Percentiles rank a stretch among this genome's conserved stretches.
Conservation (phyloP, 2,113 vertebrate species). For the Muscicapa adusta region DNA sequence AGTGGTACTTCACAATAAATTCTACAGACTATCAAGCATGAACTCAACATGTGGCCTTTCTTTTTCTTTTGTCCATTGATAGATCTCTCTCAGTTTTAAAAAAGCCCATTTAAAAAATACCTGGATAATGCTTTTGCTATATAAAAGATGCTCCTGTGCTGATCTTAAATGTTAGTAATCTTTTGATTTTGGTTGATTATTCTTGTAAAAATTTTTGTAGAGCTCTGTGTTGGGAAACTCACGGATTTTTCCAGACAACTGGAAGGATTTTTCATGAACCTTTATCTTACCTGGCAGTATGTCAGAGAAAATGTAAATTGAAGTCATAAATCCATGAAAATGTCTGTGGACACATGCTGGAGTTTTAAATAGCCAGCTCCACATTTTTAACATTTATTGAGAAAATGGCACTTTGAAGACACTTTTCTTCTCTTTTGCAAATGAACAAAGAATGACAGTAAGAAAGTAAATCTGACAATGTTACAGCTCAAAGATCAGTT, state of each 20-base stretch:
- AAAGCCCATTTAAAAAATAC: background rate
- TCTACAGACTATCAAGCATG: conserved; percentile 6
- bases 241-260: background rate
- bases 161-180: background rate
- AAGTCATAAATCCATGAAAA: background rate
- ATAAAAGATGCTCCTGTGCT: background rate
- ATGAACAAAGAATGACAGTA: background rate
- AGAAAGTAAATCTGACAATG: background rate
- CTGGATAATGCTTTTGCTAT: background rate
- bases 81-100: conserved; percentile 9
- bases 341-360: background rate
- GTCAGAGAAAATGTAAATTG: background rate
- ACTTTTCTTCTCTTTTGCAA: background rate
- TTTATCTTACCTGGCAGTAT: background rate
- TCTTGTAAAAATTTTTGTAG: background rate
- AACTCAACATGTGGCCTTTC: background rate
- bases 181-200: conserved; percentile 5
- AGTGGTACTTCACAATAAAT: conserved; percentile 64
- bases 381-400: background rate
- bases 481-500: background rate
- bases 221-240: background rate
- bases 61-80: conserved; percentile 32
- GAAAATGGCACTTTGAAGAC: background rate
- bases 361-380: background rate
- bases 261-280: background rate